These are phyloP conservation scores for Troides aeacus DNA, from an alignment of 2,888 invertebrate species.

Conservation along the genomic window DNA sequence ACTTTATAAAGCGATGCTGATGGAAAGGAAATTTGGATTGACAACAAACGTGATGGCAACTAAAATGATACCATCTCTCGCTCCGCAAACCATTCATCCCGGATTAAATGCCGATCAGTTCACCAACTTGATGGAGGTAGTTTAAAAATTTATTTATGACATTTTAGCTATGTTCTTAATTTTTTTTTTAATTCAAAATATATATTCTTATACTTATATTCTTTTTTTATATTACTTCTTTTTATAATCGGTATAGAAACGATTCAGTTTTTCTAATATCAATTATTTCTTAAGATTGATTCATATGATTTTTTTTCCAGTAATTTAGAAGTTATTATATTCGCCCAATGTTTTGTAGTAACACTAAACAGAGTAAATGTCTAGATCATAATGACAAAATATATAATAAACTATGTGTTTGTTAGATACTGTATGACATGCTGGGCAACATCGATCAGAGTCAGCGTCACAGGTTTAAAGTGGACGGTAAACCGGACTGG, in stretches of 20 bases:
- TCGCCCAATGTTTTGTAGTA: too few species aligned
- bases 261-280: too few species aligned
- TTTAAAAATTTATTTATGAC: neutral
- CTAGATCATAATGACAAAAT: too few species aligned
- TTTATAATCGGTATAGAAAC: too few species aligned
- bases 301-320: too few species aligned
- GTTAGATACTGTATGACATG: constrained; percentile 93
- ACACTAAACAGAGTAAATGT: too few species aligned
- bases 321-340: too few species aligned
- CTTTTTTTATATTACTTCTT: too few species aligned
- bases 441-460: constrained; percentile 92
- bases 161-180: neutral
- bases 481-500: constrained; percentile 81
- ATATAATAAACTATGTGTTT: neutral
- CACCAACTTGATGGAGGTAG: constrained; percentile 66
- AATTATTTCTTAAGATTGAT: too few species aligned
- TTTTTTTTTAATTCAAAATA: too few species aligned
- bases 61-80: constrained; percentile 93
- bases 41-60: constrained; percentile 95
- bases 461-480: constrained; percentile 92
- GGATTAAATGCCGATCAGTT: constrained; percentile 64
- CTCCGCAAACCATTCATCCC: constrained; percentile 96
- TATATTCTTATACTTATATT: too few species aligned
- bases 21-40: constrained; percentile 94
- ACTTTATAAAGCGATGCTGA: constrained; percentile 94